Conservation (phyloP, 2,888 invertebrate species). For the Xylota sylvarum region DNA sequence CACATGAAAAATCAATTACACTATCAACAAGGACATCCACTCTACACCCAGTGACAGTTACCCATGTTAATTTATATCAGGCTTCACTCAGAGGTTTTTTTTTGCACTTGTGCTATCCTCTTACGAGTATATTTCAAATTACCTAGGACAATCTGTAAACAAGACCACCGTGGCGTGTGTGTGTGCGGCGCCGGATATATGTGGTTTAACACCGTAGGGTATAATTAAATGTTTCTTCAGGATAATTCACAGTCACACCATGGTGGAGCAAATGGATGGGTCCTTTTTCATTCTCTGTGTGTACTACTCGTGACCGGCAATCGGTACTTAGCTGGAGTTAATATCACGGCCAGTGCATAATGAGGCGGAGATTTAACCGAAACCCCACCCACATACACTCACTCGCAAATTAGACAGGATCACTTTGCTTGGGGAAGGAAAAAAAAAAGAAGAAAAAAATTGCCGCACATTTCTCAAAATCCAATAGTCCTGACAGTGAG, state of each 20-base stretch:
- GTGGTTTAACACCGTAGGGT: constrained; percentile 34
- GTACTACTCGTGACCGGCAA: constrained; percentile 65
- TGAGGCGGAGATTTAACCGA: constrained; percentile 4
- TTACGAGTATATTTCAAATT: constrained; percentile 11
- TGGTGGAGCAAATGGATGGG: constrained; percentile 9
- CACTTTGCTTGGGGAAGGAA: background rate
- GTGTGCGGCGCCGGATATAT: constrained; percentile 19
- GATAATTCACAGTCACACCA: constrained; percentile 40
- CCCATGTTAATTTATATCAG: constrained; percentile 64
- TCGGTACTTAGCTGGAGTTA: constrained; percentile 62
- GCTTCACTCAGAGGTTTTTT: constrained; percentile 21
- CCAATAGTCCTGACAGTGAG: constrained; percentile 29
- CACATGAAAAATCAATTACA: constrained; percentile 70
- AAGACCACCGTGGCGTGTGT: background rate
- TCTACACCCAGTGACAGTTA: constrained; percentile 30
- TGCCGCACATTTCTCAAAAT: constrained; percentile 27
- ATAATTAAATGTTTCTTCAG: constrained; percentile 62
- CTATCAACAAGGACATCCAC: constrained; percentile 69
- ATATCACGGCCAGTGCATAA: constrained; percentile 43
- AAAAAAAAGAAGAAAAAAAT: background rate
- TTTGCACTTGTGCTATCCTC: background rate
- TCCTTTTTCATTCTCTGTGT: constrained; percentile 34
- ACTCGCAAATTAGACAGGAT: no score
- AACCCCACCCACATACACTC: background rate
- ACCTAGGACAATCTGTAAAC: constrained; percentile 27